Conservation (phyloP, 2,888 invertebrate species). For the Nebria brevicollis region DNA sequence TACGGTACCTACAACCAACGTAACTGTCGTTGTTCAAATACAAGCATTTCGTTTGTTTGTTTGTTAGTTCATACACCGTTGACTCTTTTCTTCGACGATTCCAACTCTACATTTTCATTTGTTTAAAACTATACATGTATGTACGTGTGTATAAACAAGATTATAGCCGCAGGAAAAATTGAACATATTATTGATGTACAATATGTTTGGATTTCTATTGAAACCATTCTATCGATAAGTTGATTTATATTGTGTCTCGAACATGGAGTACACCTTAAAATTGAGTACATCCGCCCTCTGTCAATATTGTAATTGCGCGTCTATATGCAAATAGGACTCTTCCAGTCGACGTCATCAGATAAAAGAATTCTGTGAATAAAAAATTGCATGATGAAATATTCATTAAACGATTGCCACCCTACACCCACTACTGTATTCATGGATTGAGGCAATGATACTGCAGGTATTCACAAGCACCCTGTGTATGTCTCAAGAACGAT, state of each 20-base stretch:
- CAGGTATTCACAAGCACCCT: constrained; percentile 46
- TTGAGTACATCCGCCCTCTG: background rate
- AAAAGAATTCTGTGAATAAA: constrained; percentile 51
- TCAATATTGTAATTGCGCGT: constrained; percentile 46
- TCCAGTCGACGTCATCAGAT: constrained; percentile 48
- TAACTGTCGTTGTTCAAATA: constrained; percentile 26
- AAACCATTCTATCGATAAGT: background rate
- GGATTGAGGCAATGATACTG: constrained; percentile 36
- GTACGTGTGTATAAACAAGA: constrained; percentile 28
- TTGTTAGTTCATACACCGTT: constrained; percentile 6
- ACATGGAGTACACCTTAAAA: background rate
- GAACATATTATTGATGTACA: constrained; percentile 8
- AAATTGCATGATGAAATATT: constrained; percentile 53
- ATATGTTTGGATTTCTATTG: background rate
- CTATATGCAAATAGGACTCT: constrained; percentile 43
- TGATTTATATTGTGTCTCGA: background rate
- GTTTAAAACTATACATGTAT: constrained; percentile 25
- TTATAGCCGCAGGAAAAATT: constrained; percentile 12
- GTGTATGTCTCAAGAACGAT: constrained; percentile 53
- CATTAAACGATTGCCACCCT: constrained; percentile 50
- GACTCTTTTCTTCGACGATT: constrained; percentile 25
- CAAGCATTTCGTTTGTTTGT: constrained; percentile 19
- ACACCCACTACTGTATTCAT: background rate
- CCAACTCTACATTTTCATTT: constrained; percentile 32
- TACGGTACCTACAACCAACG: background rate